Conservation (phyloP, 2,888 invertebrate genomes). For the Microctonus hyperodae region DNA sequence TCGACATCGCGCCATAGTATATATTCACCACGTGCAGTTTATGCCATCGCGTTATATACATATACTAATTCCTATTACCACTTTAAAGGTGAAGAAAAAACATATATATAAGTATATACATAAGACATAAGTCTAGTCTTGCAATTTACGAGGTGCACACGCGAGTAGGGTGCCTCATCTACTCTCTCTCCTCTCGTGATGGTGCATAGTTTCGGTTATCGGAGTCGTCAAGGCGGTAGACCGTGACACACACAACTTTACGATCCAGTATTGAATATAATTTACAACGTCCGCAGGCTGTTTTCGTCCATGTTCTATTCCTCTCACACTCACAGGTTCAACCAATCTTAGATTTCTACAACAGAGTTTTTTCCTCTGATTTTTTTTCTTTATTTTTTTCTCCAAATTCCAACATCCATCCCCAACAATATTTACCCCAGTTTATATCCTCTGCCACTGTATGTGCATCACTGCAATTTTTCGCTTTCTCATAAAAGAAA, state of each 20-base stretch:
- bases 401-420: slow-evolving; percentile 15
- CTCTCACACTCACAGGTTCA: slow-evolving; percentile 9
- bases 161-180: slow-evolving; percentile 29
- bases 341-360: slow-evolving; percentile 17
- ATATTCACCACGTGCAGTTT: too few species aligned
- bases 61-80: neutral
- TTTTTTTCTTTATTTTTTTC: too few species aligned
- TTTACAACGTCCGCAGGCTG: slow-evolving; percentile 50
- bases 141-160: slow-evolving; percentile 35
- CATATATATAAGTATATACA: neutral
- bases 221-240: slow-evolving; percentile 49
- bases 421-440: slow-evolving; percentile 9
- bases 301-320: slow-evolving; percentile 37
- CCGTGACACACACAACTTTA: slow-evolving; percentile 52
- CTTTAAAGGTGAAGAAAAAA: neutral
- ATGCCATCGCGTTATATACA: too few species aligned
- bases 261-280: slow-evolving; percentile 53
- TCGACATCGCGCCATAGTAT: neutral
- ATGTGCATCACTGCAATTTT: too few species aligned
- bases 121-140: slow-evolving; percentile 25
- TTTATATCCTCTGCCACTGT: too few species aligned
- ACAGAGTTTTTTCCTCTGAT: slow-evolving; percentile 8
- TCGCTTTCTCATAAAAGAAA: slow-evolving; percentile 25
- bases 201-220: slow-evolving; percentile 40
- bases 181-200: neutral